Base-by-base conservation (phyloP, 2,113 vertebrate species). In the Alouatta palliata region DNA sequence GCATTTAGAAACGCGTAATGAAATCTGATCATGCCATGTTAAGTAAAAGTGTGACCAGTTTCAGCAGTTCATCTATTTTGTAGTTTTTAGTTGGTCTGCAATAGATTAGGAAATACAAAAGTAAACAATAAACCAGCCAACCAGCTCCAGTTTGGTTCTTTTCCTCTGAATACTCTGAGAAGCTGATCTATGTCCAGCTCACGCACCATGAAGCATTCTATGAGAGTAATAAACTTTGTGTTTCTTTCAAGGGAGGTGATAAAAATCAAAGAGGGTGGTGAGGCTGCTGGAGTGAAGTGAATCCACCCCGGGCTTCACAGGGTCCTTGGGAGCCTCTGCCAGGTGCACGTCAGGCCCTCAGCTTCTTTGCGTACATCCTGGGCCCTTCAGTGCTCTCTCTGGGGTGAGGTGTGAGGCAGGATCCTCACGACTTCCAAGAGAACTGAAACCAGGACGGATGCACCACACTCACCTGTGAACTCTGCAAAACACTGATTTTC, bases 291-390 rank as follows among this genome's bases (percentile, higher is more conserved):
- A 27, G 5, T n/a, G 37, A 17, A 40, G 30, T 66, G 30, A 32
- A 30, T 66, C 13, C 13, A 2, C 30, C 14, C 25, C 30, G 30
- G 64, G 11, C 30, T 6, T 14, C 64, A 32, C 64, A 5, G 30
- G 12, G 12, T 2, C 30, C 11, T 32, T 14, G 61, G 61, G 0
- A 32, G 61, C 61, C 61, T 32, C 4, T 16, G 19, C 25, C 40
- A 14, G 4, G 0, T 30, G 49, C 4, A 16, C 3, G 37, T 37
- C 17, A 3, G 54, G 0, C 8, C 5, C 17, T n/a, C 11, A n/a
- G 19, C 12, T 12, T 68, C 17, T 58, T 17, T 12, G 6, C 43
- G 37, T 32, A 17, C 20, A 8, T 4, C 11, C 49, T 40, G 43
- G 37, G n/a, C 5, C 49, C 12, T 30, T 40, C 61, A 20, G 30